Conservation (phyloP, 1,140 invertebrate species). For the Hylaeus volcanicus region DNA sequence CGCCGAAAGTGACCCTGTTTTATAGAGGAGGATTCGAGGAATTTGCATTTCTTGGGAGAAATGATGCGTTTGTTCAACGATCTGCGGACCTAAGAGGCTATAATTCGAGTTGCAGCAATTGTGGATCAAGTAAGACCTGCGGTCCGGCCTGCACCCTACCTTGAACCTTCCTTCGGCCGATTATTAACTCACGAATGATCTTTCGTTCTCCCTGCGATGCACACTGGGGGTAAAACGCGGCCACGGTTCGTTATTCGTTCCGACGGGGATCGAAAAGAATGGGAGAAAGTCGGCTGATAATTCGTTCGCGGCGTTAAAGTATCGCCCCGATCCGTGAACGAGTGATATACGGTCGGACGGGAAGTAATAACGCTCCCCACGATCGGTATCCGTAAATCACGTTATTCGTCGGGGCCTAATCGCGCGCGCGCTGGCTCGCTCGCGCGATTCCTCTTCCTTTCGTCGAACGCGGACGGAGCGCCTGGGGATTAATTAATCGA, state of each 20-base stretch:
- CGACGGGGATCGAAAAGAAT: conserved; percentile 5
- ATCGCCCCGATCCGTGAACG: conserved; percentile 11
- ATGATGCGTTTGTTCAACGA: too few relatives aligned
- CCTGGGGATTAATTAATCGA: conserved; percentile 39
- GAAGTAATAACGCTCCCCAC: conserved; percentile 36
- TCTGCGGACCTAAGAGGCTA: too few relatives aligned
- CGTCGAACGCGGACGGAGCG: background rate
- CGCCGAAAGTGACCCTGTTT: too few relatives aligned
- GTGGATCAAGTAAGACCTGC: too few relatives aligned
- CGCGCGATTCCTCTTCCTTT: conserved; percentile 15
- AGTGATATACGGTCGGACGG: conserved; percentile 44
- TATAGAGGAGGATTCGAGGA: too few relatives aligned
- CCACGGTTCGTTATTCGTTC: background rate
- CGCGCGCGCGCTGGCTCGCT: background rate
- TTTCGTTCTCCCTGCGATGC: too few relatives aligned
- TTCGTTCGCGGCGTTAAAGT: conserved; percentile 27
- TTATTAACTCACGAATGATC: too few relatives aligned
- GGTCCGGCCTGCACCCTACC: too few relatives aligned
- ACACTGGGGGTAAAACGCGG: too few relatives aligned
- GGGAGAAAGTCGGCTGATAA: conserved; percentile 26
- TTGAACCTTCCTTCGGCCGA: too few relatives aligned
- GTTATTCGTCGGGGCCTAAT: conserved; percentile 39
- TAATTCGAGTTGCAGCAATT: too few relatives aligned
- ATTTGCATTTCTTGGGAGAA: too few relatives aligned
- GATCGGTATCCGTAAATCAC: conserved; percentile 49